Conservation (phyloP, 1,140 invertebrate genomes). For the Cyrtorhinus lividipennis region DNA sequence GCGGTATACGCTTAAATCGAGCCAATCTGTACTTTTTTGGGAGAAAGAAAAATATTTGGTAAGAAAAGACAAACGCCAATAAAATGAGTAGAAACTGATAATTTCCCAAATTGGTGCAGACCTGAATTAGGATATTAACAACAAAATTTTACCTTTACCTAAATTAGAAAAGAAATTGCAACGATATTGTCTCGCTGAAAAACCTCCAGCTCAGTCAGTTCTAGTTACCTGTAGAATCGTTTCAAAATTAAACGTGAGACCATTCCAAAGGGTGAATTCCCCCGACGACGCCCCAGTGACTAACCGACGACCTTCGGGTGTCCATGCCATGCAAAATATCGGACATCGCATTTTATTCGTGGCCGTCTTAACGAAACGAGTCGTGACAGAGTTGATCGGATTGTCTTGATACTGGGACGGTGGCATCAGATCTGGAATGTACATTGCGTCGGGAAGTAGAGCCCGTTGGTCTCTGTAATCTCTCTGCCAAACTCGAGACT, state of each 20-base stretch:
- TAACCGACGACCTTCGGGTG: slow-evolving; percentile 90
- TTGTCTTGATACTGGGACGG: slow-evolving; percentile 82
- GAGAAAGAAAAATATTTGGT: too few relatives aligned
- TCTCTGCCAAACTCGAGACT: slow-evolving; percentile 86
- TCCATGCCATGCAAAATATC: slow-evolving; percentile 98
- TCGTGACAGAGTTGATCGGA: slow-evolving; percentile 93
- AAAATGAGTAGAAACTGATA: too few relatives aligned
- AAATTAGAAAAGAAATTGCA: too few relatives aligned
- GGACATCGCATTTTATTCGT: slow-evolving; percentile 99
- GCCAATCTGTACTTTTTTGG: too few relatives aligned
- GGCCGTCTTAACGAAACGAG: slow-evolving; percentile 91
- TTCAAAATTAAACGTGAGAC: slow-evolving; percentile 99
- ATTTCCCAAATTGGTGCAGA: too few relatives aligned
- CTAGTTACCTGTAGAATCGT: slow-evolving; percentile 96
- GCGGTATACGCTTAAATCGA: too few relatives aligned
- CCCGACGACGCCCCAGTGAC: slow-evolving; percentile 98
- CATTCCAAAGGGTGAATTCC: slow-evolving; percentile 99
- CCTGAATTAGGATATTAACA: too few relatives aligned
- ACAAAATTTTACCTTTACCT: too few relatives aligned
- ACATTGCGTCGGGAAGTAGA: slow-evolving; percentile 82
- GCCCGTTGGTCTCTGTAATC: slow-evolving; percentile 73
- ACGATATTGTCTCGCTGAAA: too few relatives aligned
- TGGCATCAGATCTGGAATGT: slow-evolving; percentile 72
- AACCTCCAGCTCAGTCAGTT: too few relatives aligned
- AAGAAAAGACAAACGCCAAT: too few relatives aligned